phyloP scores from a whole-genome alignment of 2,113 vertebrate species.

The Syrrhaptes paradoxus region DNA sequence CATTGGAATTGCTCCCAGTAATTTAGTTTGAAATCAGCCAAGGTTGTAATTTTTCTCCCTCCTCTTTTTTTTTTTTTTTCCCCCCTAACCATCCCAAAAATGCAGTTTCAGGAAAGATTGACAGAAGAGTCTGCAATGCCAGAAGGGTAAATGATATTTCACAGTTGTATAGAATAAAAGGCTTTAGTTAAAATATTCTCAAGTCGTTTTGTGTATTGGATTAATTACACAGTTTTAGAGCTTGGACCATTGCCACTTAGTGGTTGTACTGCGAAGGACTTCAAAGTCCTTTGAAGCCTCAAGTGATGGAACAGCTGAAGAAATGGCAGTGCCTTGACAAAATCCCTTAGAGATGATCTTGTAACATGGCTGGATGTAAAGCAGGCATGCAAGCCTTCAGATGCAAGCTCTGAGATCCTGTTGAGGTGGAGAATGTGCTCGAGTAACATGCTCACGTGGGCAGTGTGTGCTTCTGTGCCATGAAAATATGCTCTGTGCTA shows the following conservation, averaged over 20 bases:
- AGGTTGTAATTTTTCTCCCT: slow-evolving; percentile 17
- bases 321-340: neutral
- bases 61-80: neutral
- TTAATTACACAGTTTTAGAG: neutral
- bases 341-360: neutral
- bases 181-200: slow-evolving; percentile 76
- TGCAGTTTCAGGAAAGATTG: slow-evolving; percentile 60
- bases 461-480: neutral
- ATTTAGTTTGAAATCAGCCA: slow-evolving; percentile 37
- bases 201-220: slow-evolving; percentile 1
- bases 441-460: rapidly evolving
- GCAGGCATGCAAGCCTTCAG: neutral
- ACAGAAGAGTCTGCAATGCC: slow-evolving; percentile 71
- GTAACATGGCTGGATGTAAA: neutral
- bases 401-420: neutral
- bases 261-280: neutral
- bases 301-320: neutral
- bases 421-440: neutral
- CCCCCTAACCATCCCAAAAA: slow-evolving; percentile 30
- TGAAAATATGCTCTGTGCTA: neutral
- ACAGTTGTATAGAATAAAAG: slow-evolving; percentile 81
- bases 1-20: neutral
- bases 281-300: neutral
- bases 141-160: slow-evolving; percentile 76
- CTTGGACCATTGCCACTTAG: neutral